phyloP scores from a whole-genome alignment of 2,113 vertebrate genomes.

The Euleptes europaea region DNA sequence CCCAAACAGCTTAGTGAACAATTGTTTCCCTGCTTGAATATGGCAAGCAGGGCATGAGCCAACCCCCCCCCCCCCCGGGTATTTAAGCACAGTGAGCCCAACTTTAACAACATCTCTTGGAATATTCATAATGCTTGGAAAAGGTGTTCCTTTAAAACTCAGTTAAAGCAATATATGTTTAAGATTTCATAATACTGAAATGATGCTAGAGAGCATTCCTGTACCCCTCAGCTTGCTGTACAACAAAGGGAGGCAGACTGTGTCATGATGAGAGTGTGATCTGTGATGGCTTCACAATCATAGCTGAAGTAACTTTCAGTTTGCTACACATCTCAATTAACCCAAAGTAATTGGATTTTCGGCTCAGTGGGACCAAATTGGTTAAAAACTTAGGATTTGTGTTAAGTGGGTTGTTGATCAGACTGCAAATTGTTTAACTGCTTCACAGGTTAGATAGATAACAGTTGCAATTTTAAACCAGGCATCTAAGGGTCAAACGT shows the following conservation, averaged over 20 bases:
- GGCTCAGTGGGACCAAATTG: background rate
- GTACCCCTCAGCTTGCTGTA: no score
- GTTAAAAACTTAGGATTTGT: constrained; percentile 18
- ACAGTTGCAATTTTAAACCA: background rate
- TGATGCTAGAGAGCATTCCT: background rate
- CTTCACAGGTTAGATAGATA: background rate
- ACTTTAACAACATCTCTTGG: background rate
- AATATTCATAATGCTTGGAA: background rate
- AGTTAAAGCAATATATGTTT: background rate
- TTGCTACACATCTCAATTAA: constrained; percentile 17
- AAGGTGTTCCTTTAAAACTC: background rate
- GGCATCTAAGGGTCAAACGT: background rate
- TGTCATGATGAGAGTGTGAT: background rate
- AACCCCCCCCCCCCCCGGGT: no score
- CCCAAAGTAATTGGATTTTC: constrained; percentile 17
- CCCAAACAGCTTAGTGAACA: no score
- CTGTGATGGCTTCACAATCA: background rate
- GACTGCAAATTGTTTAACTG: constrained; percentile 7
- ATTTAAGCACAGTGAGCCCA: no score
- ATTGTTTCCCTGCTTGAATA: no score
- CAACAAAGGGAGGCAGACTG: background rate
- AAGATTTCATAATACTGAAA: background rate
- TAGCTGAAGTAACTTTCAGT: background rate
- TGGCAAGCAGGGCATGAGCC: no score
- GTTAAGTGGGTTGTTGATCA: constrained; percentile 9